Conservation (phyloP, 2,797 vertebrate genomes). For the Carcharodon carcharias region DNA sequence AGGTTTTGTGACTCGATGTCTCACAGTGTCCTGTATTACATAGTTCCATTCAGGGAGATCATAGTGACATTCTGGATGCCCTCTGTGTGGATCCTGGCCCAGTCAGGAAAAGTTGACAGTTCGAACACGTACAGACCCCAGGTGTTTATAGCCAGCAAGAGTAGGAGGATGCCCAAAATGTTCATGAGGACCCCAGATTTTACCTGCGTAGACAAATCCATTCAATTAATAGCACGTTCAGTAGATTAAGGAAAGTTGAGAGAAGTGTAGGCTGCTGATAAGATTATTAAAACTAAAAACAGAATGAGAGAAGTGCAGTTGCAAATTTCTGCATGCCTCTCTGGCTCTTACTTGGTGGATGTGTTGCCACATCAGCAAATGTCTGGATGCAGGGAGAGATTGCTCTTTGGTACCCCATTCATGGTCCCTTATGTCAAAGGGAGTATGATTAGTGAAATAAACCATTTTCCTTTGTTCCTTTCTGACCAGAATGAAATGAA, state of each 20-base stretch:
- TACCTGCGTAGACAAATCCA: neutral
- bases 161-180: neutral
- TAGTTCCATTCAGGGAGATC: neutral
- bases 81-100: neutral
- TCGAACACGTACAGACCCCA: slow-evolving; percentile 8
- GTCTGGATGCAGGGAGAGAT: neutral
- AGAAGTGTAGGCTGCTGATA: neutral
- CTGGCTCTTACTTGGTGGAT: neutral
- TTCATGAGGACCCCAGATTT: slow-evolving; percentile 19
- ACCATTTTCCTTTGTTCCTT: neutral
- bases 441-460: neutral
- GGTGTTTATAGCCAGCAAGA: neutral
- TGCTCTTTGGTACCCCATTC: neutral
- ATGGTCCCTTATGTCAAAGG: neutral
- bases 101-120: neutral
- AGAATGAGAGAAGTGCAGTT: neutral
- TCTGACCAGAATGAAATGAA: neutral
- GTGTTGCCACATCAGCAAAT: neutral
- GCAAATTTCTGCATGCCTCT: neutral
- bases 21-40: neutral
- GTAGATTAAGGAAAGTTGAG: neutral
- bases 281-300: neutral
- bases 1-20: neutral
- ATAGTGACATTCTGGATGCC: neutral
- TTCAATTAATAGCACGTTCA: neutral